These are phyloP conservation scores for Nemurella pictetii DNA, from an alignment of 2,888 invertebrate genomes.

Conservation along the genomic window DNA sequence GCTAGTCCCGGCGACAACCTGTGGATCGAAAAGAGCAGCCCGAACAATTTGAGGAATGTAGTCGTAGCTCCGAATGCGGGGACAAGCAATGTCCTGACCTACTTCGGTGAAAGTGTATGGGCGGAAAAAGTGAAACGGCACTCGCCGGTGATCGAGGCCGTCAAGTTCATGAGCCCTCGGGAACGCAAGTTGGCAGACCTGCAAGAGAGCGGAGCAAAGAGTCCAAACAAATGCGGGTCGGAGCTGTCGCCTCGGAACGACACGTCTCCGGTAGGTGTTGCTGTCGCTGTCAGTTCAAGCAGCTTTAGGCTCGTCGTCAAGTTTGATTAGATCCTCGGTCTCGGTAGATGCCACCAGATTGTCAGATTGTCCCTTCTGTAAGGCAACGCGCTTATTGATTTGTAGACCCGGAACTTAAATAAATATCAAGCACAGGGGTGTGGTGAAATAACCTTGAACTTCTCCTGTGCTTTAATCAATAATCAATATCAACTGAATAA, in stretches of 20 bases:
- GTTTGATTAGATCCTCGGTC: too few species aligned
- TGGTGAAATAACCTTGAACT: too few species aligned
- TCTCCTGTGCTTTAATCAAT: too few species aligned
- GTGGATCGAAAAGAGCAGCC: too few species aligned
- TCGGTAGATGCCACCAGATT: too few species aligned
- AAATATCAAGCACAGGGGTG: too few species aligned
- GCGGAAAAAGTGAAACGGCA: background rate
- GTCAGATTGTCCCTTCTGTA: too few species aligned
- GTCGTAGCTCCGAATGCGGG: background rate
- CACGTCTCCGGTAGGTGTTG: background rate
- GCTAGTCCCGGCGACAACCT: background rate
- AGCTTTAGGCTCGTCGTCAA: too few species aligned
- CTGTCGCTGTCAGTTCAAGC: too few species aligned
- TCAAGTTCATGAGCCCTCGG: slow-evolving; percentile 25
- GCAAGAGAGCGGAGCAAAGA: background rate
- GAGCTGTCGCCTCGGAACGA: background rate
- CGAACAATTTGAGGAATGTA: background rate
- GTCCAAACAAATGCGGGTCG: background rate
- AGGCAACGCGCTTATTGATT: too few species aligned
- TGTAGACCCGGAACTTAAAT: too few species aligned
- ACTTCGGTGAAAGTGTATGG: background rate
- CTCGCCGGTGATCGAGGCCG: background rate
- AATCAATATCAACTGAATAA: too few species aligned
- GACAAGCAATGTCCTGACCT: background rate
- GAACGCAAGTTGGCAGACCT: slow-evolving; percentile 37